Evolutionary conservation across 2,113 vertebrate species (phyloP).

Genomic region (Centrocercus urophasianus): DNA sequence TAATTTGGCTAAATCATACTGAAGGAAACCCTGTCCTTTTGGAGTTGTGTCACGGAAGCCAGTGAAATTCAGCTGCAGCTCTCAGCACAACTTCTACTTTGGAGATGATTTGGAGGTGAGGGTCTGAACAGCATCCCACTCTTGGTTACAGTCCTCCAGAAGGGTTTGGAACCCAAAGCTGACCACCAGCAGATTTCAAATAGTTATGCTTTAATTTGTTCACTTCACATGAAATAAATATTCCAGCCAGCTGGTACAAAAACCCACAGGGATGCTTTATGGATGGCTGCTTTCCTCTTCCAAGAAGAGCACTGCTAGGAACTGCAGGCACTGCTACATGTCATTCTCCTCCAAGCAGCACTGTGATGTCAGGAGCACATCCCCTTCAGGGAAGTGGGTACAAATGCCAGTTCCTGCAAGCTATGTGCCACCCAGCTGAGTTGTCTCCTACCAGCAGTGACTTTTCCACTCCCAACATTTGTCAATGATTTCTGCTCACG

Average conservation of each 20-base stretch:
- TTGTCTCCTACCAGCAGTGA: background rate
- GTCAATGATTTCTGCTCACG: background rate
- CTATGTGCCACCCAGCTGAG: background rate
- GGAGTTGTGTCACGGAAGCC: background rate
- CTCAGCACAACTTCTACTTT: background rate
- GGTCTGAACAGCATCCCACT: background rate
- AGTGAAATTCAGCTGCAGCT: background rate
- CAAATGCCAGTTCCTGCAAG: background rate
- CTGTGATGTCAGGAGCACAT: accelerated
- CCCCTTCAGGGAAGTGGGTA: accelerated
- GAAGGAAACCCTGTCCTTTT: background rate
- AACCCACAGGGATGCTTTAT: background rate
- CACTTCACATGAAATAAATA: background rate
- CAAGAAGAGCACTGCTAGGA: background rate
- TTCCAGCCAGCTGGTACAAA: background rate
- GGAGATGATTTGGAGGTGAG: background rate
- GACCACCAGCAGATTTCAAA: background rate
- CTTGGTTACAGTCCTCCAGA: background rate
- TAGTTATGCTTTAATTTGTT: background rate
- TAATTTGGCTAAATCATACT: background rate
- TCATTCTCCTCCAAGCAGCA: background rate
- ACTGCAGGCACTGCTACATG: background rate
- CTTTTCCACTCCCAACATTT: background rate
- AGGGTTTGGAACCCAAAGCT: background rate
- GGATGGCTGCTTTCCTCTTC: background rate